These are phyloP conservation scores for Rhyacophila evoluta DNA, from an alignment of 2,888 invertebrate species.

Conservation along the genomic window DNA sequence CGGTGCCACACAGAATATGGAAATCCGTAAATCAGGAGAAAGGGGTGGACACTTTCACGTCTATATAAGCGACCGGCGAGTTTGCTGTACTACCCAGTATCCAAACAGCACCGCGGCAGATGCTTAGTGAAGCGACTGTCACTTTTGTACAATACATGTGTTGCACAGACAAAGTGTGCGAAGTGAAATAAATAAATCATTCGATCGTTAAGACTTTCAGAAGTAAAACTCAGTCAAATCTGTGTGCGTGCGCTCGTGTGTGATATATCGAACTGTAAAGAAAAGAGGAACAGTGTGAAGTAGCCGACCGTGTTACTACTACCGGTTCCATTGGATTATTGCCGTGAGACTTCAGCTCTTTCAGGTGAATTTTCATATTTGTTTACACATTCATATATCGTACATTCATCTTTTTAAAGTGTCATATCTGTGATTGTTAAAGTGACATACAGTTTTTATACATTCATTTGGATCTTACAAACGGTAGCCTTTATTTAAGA, in stretches of 20 bases:
- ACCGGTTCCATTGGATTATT: constrained; percentile 50
- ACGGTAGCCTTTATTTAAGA: too few species aligned
- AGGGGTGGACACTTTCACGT: constrained; percentile 54
- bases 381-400: background rate
- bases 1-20: background rate
- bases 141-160: constrained; percentile 37
- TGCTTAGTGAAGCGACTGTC: constrained; percentile 33
- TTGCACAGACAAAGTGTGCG: constrained; percentile 38
- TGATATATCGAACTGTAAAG: constrained; percentile 31
- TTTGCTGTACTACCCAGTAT: constrained; percentile 47
- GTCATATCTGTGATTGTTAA: too few species aligned
- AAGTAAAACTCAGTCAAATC: background rate
- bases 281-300: constrained; percentile 43
- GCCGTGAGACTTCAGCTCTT: constrained; percentile 43
- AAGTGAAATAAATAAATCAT: background rate
- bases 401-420: too few species aligned
- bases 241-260: constrained; percentile 38
- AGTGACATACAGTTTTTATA: too few species aligned
- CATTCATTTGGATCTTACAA: too few species aligned
- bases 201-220: background rate
- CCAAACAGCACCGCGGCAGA: constrained; percentile 39
- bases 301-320: constrained; percentile 45
- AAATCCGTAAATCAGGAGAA: constrained; percentile 41
- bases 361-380: constrained; percentile 47
- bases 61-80: constrained; percentile 51